Evolutionary conservation across 2,888 invertebrate genomes (phyloP).

Genomic region (Prosapia bicincta): DNA sequence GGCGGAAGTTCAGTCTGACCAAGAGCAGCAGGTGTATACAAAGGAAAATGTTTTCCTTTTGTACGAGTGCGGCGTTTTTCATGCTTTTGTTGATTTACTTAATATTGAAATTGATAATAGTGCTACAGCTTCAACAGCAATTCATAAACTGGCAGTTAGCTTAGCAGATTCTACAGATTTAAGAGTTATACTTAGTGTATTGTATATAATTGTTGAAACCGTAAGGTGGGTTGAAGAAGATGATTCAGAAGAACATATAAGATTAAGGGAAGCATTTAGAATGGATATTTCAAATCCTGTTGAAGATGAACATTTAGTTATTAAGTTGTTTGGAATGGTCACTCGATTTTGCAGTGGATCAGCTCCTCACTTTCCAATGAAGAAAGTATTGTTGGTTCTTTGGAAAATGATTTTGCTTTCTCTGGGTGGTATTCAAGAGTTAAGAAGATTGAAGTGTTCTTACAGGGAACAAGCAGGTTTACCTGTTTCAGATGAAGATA

Average conservation of each 20-base stretch:
- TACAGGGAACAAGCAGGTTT: slow-evolving; percentile 50
- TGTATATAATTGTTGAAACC: slow-evolving; percentile 95
- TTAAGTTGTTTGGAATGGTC: slow-evolving; percentile 93
- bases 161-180: slow-evolving; percentile 89
- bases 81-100: slow-evolving; percentile 86
- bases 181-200: slow-evolving; percentile 85
- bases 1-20: slow-evolving; percentile 89
- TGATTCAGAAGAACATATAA: slow-evolving; percentile 49
- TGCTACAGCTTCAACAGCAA: slow-evolving; percentile 65
- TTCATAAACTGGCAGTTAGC: slow-evolving; percentile 73
- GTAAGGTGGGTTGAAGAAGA: slow-evolving; percentile 60
- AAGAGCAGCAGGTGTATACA: slow-evolving; percentile 83
- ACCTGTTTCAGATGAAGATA: slow-evolving; percentile 82
- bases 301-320: slow-evolving; percentile 80
- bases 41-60: slow-evolving; percentile 81
- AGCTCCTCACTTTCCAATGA: slow-evolving; percentile 97
- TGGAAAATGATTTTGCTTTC: slow-evolving; percentile 95
- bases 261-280: slow-evolving; percentile 56
- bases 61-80: slow-evolving; percentile 86
- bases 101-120: slow-evolving; percentile 91
- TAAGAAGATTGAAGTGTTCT: slow-evolving; percentile 70
- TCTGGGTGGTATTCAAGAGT: slow-evolving; percentile 84
- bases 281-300: slow-evolving; percentile 52
- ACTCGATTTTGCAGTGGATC: slow-evolving; percentile 94
- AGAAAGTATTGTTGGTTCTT: slow-evolving; percentile 88